Evolutionary conservation across 1,140 invertebrate genomes (phyloP).

Genomic region (Leucophenga varia): DNA sequence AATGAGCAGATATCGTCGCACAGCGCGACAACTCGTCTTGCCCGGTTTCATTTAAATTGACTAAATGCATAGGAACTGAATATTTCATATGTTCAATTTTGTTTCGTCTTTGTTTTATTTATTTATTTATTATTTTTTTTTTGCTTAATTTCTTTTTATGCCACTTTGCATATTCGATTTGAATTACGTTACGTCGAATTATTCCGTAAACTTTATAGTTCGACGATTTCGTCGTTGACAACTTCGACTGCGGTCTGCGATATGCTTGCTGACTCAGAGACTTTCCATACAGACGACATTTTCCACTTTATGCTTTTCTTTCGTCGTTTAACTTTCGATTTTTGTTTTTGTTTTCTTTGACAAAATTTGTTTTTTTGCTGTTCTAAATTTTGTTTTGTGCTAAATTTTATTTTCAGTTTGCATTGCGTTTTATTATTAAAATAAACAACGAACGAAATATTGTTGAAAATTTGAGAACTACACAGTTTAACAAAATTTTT

Average conservation of each 20-base stretch:
- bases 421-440: too few species aligned
- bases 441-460: too few species aligned
- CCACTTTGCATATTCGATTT: background rate
- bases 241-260: too few species aligned
- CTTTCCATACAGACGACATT: background rate
- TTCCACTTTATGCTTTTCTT: background rate
- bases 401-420: too few species aligned
- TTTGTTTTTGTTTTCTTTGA: too few species aligned
- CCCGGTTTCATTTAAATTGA: conserved; percentile 52
- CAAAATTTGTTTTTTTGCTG: too few species aligned
- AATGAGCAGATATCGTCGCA: conserved; percentile 54
- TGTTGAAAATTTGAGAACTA: too few species aligned
- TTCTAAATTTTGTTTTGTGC: too few species aligned
- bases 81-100: too few species aligned
- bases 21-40: conserved; percentile 50
- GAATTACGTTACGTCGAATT: background rate
- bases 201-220: background rate
- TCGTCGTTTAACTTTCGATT: too few species aligned
- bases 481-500: too few species aligned
- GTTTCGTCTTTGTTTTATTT: conserved; percentile 16
- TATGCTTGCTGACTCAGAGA: background rate
- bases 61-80: conserved; percentile 45
- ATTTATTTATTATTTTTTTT: conserved; percentile 7
- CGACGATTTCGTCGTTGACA: background rate
- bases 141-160: too few species aligned